Base-by-base conservation (phyloP, 2,113 vertebrate genomes). In the Pygathrix nemaeus region DNA sequence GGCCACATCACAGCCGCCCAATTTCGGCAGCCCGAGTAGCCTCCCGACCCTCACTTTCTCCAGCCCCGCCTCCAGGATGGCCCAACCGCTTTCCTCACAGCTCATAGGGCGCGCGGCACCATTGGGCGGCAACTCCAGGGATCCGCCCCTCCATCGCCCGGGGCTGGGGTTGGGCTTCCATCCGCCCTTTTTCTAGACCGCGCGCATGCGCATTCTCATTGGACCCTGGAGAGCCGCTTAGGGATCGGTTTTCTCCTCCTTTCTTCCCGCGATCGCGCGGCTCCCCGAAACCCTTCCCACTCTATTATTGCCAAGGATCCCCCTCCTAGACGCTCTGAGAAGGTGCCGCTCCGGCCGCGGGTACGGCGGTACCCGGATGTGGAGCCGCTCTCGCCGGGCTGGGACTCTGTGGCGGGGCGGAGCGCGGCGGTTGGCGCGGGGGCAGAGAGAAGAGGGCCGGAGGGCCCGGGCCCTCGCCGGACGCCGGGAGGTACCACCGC, bases 351-450 rank as follows among this genome's bases (percentile, higher is more conserved):
- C 14, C 0, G 85, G 93, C 61, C 40, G 87, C 16, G 86, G 87
- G 96, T 75, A 96, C 94, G 92, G 93, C 91, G 25, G 92, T 70
- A 83, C 93, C 97, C 98, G 98, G 97, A 98, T 97, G 97, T 97
- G 97, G 97, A 96, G 97, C 92, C 85, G 96, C 96, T 94, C 94
- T 89, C 82, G 94, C 82, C 96, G 48, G 55, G 94, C 83, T 68
- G 94, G 93, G 96, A 92, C 96, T 97, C 88, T 88, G 91, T 73
- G 96, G 96, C 89, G 25, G 93, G 97, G 98, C 96, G 97, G 96
- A 95, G 97, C 97, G 85, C 93, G 93, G 97, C 87, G 94, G 94
- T 93, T 96, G 93, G 97, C 85, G 95, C 86, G 88, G 92, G 97
- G 93, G 91, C 97, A 38, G 96, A 82, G 94, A 81, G 93, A 85